These are phyloP conservation scores for Plectropomus leopardus DNA, from an alignment of 2,113 vertebrate genomes.

Conservation along the genomic window DNA sequence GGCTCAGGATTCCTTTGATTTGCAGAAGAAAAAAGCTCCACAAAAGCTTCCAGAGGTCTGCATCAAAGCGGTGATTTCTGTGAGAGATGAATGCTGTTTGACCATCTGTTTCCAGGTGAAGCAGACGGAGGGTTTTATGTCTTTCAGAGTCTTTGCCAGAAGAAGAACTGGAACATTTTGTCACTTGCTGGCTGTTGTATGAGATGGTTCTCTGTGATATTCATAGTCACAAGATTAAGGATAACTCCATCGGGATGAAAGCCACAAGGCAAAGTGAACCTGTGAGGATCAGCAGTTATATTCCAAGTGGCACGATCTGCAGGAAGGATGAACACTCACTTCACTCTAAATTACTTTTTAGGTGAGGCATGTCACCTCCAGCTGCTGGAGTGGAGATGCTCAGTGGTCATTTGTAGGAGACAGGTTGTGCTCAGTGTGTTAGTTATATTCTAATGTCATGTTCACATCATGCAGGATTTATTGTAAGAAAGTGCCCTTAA, in stretches of 20 bases:
- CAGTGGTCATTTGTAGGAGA: background rate
- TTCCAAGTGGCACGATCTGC: background rate
- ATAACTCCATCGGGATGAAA: too few relatives aligned
- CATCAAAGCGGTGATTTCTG: rapidly evolving
- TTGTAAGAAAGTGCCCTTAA: too few relatives aligned
- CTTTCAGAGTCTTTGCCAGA: background rate
- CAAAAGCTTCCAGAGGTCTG: constrained; percentile 2
- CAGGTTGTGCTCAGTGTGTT: background rate
- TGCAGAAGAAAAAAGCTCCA: background rate
- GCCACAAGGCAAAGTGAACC: background rate
- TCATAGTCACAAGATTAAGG: background rate
- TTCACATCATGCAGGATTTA: too few relatives aligned
- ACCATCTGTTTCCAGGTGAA: constrained; percentile 30
- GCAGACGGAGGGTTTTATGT: background rate
- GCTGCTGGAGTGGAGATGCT: background rate
- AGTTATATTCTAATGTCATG: background rate
- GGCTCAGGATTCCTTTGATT: constrained; percentile 24
- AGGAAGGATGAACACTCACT: background rate
- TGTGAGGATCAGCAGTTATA: background rate
- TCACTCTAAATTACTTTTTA: background rate
- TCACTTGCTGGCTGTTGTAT: background rate
- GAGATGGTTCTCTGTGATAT: background rate
- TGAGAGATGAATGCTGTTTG: constrained; percentile 9
- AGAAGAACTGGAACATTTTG: background rate
- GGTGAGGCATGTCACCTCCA: background rate